Evolutionary conservation across 2,797 vertebrate genomes (phyloP).

Genomic region (Amphiprion clarkii): DNA sequence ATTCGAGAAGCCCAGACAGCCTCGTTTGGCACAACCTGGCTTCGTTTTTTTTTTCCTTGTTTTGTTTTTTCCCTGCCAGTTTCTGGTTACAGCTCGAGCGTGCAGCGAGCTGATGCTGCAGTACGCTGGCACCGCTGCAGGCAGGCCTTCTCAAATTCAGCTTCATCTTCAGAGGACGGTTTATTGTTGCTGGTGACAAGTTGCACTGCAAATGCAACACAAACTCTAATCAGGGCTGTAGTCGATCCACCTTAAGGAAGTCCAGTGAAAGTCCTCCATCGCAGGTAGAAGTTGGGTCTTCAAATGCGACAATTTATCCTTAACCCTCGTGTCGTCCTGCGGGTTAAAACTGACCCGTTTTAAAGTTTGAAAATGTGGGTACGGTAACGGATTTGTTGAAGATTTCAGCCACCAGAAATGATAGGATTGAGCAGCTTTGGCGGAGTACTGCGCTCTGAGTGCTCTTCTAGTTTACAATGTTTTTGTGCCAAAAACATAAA

Average conservation of each 20-base stretch:
- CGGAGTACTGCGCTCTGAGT: no score
- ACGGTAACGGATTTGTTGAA: no score
- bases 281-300: not conserved
- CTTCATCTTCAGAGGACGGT: conserved; percentile 63
- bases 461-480: no score
- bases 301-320: no score
- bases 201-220: conserved; percentile 28
- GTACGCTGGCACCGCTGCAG: conserved; percentile 51
- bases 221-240: conserved; percentile 37
- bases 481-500: no score
- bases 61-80: conserved; percentile 6
- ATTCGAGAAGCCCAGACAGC: conserved; percentile 14
- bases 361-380: no score
- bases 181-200: conserved; percentile 47
- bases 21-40: conserved; percentile 24
- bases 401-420: no score
- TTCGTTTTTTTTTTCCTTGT: not conserved
- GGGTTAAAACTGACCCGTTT: no score
- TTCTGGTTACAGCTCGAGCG: conserved; percentile 45
- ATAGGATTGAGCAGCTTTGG: no score
- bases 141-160: conserved; percentile 53
- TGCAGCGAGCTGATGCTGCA: conserved; percentile 57
- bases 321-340: no score
- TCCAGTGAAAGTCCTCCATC: not conserved
- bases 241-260: conserved; percentile 10